A percentile compares a stretch with the other conserved stretches of the same genome.
phyloP scores from a whole-genome alignment of 2,797 vertebrate species.

The Cirrhinus molitorella region DNA sequence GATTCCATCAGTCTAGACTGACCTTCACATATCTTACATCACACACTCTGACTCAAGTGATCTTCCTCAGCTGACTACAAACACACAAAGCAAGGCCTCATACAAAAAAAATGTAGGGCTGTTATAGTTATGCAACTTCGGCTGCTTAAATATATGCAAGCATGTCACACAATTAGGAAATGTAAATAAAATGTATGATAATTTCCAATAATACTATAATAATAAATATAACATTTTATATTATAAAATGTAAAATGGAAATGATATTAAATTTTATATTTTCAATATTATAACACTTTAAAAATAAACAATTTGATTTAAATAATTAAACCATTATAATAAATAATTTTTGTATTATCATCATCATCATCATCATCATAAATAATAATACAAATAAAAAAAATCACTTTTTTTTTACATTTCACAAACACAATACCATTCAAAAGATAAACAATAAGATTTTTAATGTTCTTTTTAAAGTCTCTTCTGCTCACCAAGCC shows the following conservation, averaged over 20 bases:
- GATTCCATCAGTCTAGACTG: constrained; percentile 15
- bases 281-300: background rate
- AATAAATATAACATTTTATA: background rate
- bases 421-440: background rate
- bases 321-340: background rate
- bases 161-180: background rate
- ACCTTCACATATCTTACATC: constrained; percentile 44
- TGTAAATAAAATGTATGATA: background rate
- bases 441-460: no score
- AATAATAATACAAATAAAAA: no score
- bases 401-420: no score
- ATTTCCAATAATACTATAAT: background rate
- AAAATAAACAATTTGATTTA: background rate
- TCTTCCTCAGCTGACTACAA: constrained; percentile 28
- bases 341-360: background rate
- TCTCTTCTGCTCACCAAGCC: no score
- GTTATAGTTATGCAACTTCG: background rate
- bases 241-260: background rate
- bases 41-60: constrained; percentile 11
- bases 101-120: background rate
- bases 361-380: background rate
- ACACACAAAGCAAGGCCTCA: constrained; percentile 12
- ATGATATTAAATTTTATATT: background rate
- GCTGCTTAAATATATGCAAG: background rate
- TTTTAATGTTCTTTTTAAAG: no score